Percentiles rank a stretch among this genome's conserved stretches.
Evolutionary conservation across 2,797 vertebrate genomes (phyloP).

Genomic region (Anguilla anguilla): DNA sequence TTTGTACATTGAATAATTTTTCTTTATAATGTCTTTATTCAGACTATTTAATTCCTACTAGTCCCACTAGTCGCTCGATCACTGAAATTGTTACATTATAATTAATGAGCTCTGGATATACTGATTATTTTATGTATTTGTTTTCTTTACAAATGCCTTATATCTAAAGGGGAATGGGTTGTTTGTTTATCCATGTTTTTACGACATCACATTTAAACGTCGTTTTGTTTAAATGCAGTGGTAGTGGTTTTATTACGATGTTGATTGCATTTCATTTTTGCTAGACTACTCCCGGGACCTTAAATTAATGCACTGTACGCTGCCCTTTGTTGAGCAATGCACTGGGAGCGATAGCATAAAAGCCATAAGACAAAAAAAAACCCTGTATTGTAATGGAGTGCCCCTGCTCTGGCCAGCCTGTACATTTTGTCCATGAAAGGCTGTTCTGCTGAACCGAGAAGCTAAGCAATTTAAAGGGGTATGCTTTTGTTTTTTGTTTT

Average conservation of each 20-base stretch:
- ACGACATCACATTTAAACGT: slow-evolving; percentile 7
- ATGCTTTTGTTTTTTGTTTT: slow-evolving; percentile 1
- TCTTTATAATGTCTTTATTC: slow-evolving; percentile 25
- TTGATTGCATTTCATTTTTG: slow-evolving; percentile 17
- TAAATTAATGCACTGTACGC: neutral
- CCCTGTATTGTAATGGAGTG: neutral
- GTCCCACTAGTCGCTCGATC: slow-evolving; percentile 2
- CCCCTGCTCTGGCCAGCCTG: neutral
- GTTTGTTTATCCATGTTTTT: slow-evolving; percentile 12
- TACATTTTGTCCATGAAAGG: slow-evolving; percentile 13
- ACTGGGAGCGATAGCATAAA: neutral
- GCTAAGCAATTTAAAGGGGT: slow-evolving; percentile 18
- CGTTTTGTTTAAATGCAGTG: slow-evolving; percentile 8
- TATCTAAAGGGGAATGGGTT: slow-evolving; percentile 22
- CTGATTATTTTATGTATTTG: slow-evolving; percentile 36
- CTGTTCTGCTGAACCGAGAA: neutral
- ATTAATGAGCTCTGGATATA: slow-evolving; percentile 40
- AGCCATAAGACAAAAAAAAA: slow-evolving; percentile 6
- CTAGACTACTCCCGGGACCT: neutral
- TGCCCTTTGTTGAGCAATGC: neutral
- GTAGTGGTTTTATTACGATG: slow-evolving; percentile 4
- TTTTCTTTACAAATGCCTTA: slow-evolving; percentile 5
- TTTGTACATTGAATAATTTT: slow-evolving; percentile 28
- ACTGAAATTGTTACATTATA: neutral
- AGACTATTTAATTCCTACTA: slow-evolving; percentile 22